Conservation (phyloP, 2,113 vertebrate genomes). For the Rafetus swinhoei region DNA sequence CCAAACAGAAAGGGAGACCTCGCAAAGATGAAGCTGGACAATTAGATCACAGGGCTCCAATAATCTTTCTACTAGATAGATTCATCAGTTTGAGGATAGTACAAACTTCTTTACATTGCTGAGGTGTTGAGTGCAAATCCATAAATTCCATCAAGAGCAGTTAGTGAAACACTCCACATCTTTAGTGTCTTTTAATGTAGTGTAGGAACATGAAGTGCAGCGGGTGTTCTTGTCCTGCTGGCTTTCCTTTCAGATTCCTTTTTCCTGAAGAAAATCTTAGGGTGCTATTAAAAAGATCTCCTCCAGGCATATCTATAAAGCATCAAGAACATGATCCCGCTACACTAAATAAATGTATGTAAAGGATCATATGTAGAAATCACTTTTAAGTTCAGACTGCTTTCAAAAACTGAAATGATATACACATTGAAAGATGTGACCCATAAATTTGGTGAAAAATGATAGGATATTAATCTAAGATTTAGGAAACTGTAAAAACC, state of each 20-base stretch:
- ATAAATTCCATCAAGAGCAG: neutral
- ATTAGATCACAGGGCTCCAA: neutral
- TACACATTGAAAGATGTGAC: neutral
- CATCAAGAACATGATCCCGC: neutral
- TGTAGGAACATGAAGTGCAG: neutral
- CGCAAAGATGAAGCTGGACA: neutral
- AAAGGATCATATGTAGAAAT: neutral
- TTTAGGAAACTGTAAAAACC: conserved; percentile 46
- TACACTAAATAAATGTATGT: conserved; percentile 14
- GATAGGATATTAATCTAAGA: conserved; percentile 33
- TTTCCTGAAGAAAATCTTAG: neutral
- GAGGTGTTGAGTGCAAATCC: neutral
- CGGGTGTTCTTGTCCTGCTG: neutral
- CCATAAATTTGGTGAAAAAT: neutral
- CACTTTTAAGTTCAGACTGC: conserved; percentile 9
- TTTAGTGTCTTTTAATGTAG: neutral
- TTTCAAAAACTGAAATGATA: conserved; percentile 13
- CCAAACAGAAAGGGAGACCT: neutral
- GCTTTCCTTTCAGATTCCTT: neutral
- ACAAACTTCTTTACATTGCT: neutral
- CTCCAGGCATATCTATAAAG: neutral
- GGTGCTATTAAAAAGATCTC: conserved; percentile 34
- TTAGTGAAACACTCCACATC: neutral
- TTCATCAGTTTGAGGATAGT: neutral
- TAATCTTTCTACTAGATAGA: neutral